Evolutionary conservation across 1,140 invertebrate species (phyloP), one percentile per base, ranked within the genome.

Genomic region (Macrobrachium rosenbergii): DNA sequence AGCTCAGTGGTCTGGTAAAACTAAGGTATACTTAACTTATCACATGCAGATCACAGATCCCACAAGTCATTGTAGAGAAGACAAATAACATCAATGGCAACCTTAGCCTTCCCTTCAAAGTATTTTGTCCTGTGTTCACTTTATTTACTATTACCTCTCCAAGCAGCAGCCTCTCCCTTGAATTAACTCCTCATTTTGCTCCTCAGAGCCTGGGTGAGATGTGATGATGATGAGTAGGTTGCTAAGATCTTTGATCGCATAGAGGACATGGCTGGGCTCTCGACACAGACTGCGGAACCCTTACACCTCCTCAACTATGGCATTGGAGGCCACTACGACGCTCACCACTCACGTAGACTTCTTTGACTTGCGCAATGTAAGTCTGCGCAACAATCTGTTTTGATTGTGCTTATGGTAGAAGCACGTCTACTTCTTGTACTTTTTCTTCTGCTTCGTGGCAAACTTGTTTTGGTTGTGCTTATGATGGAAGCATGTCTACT

Each of bases 271-370:
- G 88, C 89, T 21, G 87, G 89, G 2, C 80, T 90, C 52, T 82
- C 82, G 77, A 88, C 89, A 7, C 16, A 62, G n/a, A 82, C 82
- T 7, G 77, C 89, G 0, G 90, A 90, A 62, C 80, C 90, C 58
- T 58, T 90, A 16, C 89, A 90, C 73, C 83, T 90, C 14, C 84
- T 89, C 0, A 90, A 90, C 83, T 90, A 90, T 87, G 90, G 90
- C 37, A 88, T 90, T 45, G 90, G 89, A n/a, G 90, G 90, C 16
- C 90, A 90, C 52, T 90, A 90, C 84, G 89, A 90, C 63, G 86
- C 88, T 16, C n/a, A n/a, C n/a, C n/a, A n/a, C n/a, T n/a, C 90
- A 90, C 21, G 84, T 88, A 14, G 90, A 90, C 63, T 90, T 90
- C 80, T 90, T 90, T 73, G 87, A 90, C 62, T 45, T 90, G 62